A percentile compares a stretch with the other conserved stretches of the same genome.
phyloP scores from a whole-genome alignment of 2,113 vertebrate species.

The Rhinolophus sinicus region DNA sequence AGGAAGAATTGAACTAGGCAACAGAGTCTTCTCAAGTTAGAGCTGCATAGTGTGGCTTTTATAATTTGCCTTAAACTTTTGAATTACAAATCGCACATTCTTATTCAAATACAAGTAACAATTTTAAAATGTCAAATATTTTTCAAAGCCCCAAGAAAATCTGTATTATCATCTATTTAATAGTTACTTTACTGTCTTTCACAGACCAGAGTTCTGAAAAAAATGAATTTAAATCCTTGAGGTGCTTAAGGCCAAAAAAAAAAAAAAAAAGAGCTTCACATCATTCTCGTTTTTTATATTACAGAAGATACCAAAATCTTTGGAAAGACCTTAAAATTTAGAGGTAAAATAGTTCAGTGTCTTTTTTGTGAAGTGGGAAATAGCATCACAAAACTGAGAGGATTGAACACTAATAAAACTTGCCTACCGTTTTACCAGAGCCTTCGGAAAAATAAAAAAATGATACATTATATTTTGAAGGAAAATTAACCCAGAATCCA shows the following conservation, averaged over 20 bases:
- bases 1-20: background rate
- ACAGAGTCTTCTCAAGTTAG: background rate
- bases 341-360: background rate
- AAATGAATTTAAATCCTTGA: background rate
- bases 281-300: background rate
- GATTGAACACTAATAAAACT: background rate
- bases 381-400: background rate
- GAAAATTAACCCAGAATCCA: conserved; percentile 7
- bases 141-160: conserved; percentile 22
- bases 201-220: background rate
- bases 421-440: background rate
- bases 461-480: background rate
- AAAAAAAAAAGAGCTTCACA: background rate
- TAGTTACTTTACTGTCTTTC: background rate
- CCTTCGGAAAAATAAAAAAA: background rate
- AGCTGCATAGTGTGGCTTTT: conserved; percentile 21
- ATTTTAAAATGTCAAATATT: background rate
- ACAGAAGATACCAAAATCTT: background rate
- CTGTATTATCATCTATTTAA: background rate
- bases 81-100: background rate
- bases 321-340: conserved; percentile 12
- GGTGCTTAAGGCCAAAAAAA: background rate
- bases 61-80: conserved; percentile 20
- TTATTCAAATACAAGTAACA: conserved; percentile 31
- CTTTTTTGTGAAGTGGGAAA: conserved; percentile 35